These are phyloP conservation scores for Erpobdella octoculata DNA, from an alignment of 2,888 invertebrate species.

Conservation along the genomic window DNA sequence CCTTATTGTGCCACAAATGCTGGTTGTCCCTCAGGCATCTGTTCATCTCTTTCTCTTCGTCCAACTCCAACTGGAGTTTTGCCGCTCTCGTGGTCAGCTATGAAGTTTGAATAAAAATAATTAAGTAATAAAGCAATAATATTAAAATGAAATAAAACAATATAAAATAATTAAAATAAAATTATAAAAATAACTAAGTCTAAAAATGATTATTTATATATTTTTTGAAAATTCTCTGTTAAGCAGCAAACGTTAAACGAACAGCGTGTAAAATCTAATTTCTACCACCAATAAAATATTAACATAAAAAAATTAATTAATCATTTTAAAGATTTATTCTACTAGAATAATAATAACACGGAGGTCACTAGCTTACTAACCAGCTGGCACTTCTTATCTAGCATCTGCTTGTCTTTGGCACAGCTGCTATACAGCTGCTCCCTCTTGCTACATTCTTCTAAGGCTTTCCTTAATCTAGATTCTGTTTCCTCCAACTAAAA, in stretches of 20 bases:
- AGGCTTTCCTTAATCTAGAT: conserved; percentile 24
- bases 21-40: conserved; percentile 67
- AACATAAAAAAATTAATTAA: too few species aligned
- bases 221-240: too few species aligned
- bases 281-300: too few species aligned
- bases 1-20: conserved; percentile 57
- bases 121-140: too few species aligned
- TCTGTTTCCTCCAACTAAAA: conserved; percentile 36
- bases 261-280: too few species aligned
- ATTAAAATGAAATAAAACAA: too few species aligned
- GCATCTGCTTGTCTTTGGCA: conserved; percentile 33
- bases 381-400: conserved; percentile 44
- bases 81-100: conserved; percentile 52
- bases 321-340: not conserved
- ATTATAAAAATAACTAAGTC: too few species aligned
- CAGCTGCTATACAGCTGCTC: conserved; percentile 31
- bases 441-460: conserved; percentile 32
- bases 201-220: too few species aligned
- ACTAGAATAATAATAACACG: not conserved
- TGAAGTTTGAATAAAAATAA: not conserved
- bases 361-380: conserved; percentile 35
- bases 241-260: too few species aligned
- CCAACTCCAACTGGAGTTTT: conserved; percentile 64
- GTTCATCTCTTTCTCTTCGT: conserved; percentile 78
- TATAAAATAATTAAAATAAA: too few species aligned